Evolutionary conservation across 2,113 vertebrate genomes (phyloP).

Genomic region (Nesoenas mayeri): DNA sequence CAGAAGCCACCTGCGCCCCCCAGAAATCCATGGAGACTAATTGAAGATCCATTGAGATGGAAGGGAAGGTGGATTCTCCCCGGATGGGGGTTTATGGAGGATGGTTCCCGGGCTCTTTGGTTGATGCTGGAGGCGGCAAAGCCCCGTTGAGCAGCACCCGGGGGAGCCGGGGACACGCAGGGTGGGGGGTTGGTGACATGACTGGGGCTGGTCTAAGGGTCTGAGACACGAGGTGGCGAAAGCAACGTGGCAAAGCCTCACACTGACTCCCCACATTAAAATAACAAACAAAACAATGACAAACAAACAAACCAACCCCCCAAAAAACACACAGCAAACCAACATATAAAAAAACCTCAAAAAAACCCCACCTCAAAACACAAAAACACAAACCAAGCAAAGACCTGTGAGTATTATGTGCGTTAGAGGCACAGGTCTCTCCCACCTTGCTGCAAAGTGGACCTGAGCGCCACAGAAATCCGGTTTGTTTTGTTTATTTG

Average conservation of each 20-base stretch:
- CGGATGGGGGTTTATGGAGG: accelerated
- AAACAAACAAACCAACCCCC: no score
- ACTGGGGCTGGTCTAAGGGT: no score
- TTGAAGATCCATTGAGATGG: accelerated
- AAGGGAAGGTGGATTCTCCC: background rate
- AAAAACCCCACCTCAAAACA: no score
- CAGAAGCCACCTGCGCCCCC: background rate
- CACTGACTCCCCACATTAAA: background rate
- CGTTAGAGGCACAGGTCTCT: background rate
- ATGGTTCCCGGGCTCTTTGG: accelerated
- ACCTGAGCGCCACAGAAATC: background rate
- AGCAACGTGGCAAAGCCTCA: accelerated
- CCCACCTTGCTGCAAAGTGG: background rate
- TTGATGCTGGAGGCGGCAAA: background rate
- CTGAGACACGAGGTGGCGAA: no score
- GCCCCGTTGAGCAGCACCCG: background rate
- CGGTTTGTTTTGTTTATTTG: no score
- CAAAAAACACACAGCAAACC: no score
- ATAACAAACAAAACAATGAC: background rate
- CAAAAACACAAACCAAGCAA: no score
- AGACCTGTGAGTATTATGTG: no score
- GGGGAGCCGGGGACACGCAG: no score
- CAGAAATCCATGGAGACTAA: background rate
- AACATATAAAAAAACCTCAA: no score
- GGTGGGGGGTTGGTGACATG: no score